phyloP scores from a whole-genome alignment of 2,888 invertebrate genomes.

The Dryomyza anilis region DNA sequence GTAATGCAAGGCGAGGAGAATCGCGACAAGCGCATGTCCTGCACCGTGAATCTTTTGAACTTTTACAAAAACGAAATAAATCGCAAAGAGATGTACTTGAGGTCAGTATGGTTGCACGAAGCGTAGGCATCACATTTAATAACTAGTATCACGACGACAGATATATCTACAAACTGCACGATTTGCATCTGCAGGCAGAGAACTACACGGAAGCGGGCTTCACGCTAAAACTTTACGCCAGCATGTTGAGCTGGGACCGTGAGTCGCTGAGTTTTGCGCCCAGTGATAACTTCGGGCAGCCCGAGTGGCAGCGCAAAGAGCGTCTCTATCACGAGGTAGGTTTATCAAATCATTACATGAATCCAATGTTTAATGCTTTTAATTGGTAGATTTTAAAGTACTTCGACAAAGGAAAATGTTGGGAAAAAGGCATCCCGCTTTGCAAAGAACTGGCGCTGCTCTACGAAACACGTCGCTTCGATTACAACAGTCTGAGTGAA shows the following conservation, averaged over 20 bases:
- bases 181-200: slow-evolving; percentile 87
- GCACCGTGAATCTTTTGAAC: slow-evolving; percentile 92
- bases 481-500: slow-evolving; percentile 85
- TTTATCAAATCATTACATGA: background rate
- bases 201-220: slow-evolving; percentile 95
- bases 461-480: slow-evolving; percentile 85
- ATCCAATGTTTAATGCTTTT: too few relatives aligned
- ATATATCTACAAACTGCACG: slow-evolving; percentile 93
- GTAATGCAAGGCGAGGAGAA: slow-evolving; percentile 96
- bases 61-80: slow-evolving; percentile 97
- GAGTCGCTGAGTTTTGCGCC: slow-evolving; percentile 66
- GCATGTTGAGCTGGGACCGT: slow-evolving; percentile 84
- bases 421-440: slow-evolving; percentile 94
- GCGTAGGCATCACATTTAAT: background rate
- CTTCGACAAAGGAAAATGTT: slow-evolving; percentile 94
- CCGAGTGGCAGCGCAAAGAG: slow-evolving; percentile 91
- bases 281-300: slow-evolving; percentile 74
- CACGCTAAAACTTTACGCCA: slow-evolving; percentile 91
- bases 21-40: slow-evolving; percentile 93
- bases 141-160: slow-evolving; percentile 49
- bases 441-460: slow-evolving; percentile 86
- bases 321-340: slow-evolving; percentile 73
- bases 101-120: slow-evolving; percentile 45
- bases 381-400: slow-evolving; percentile 77
- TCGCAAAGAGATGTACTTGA: slow-evolving; percentile 92